Conservation (phyloP, 2,113 vertebrate genomes). For the Apteryx mantelli region DNA sequence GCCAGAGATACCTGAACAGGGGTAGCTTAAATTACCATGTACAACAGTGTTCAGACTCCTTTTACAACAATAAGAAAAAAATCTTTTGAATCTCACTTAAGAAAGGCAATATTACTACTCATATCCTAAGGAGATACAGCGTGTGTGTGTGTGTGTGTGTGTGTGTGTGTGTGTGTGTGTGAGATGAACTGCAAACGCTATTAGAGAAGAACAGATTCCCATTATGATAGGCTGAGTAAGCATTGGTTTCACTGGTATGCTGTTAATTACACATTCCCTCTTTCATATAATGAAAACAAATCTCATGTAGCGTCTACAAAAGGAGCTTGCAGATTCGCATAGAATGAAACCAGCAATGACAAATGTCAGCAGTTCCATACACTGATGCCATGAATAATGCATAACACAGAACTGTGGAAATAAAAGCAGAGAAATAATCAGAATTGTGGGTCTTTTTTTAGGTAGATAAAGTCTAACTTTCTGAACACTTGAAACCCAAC, state of each 20-base stretch:
- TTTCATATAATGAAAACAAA: background rate
- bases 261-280: slow-evolving; percentile 45
- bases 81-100: background rate
- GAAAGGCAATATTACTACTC: slow-evolving; percentile 26
- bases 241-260: background rate
- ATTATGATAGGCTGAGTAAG: slow-evolving; percentile 11
- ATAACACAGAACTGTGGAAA: background rate
- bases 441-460: background rate
- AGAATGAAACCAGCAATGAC: slow-evolving; percentile 39
- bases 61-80: background rate
- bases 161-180: background rate
- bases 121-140: background rate
- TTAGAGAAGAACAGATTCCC: slow-evolving; percentile 33
- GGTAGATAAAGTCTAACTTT: slow-evolving; percentile 5
- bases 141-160: background rate
- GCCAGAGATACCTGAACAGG: background rate
- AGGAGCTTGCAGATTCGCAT: slow-evolving; percentile 26
- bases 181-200: slow-evolving; percentile 44
- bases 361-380: slow-evolving; percentile 41
- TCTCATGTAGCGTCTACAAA: background rate
- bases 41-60: background rate
- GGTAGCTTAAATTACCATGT: background rate
- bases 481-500: slow-evolving; percentile 6
- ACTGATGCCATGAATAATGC: slow-evolving; percentile 49
- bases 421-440: slow-evolving; percentile 37